A percentile compares a stretch with the other conserved stretches of the same genome.
phyloP scores from a whole-genome alignment of 2,113 vertebrate species.

The Scomber scombrus region DNA sequence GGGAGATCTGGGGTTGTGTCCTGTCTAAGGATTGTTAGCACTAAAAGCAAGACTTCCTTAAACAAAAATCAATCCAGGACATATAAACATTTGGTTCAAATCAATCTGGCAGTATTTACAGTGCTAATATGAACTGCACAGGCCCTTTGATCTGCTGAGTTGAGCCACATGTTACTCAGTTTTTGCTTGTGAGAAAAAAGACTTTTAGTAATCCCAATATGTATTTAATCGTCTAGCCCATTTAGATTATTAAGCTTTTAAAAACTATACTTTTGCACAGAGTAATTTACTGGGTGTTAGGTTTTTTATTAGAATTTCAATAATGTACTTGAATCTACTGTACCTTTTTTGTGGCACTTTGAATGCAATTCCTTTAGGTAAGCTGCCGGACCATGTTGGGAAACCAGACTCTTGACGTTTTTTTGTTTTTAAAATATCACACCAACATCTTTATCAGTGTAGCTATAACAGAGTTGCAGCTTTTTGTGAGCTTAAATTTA shows the following conservation, averaged over 20 bases:
- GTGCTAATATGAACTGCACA: constrained; percentile 13
- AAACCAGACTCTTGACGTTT: constrained; percentile 10
- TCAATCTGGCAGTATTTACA: not conserved
- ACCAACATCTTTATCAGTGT: constrained; percentile 9
- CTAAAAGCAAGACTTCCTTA: constrained; percentile 10
- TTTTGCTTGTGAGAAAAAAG: constrained; percentile 12
- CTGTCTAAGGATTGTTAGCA: constrained; percentile 14
- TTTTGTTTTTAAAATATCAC: constrained; percentile 9
- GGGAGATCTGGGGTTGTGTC: not conserved
- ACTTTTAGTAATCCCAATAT: constrained; percentile 9
- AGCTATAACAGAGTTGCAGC: constrained; percentile 12
- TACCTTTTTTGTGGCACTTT: constrained; percentile 66
- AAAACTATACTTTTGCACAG: constrained; percentile 63
- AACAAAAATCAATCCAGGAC: constrained; percentile 10
- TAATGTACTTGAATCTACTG: constrained; percentile 60
- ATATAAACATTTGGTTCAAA: constrained; percentile 12
- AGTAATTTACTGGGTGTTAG: constrained; percentile 21
- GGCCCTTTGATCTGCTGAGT: constrained; percentile 48
- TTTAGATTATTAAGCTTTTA: constrained; percentile 25
- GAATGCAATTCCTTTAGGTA: constrained; percentile 40
- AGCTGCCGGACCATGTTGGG: constrained; percentile 35
- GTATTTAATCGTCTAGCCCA: constrained; percentile 22
- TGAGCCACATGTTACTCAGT: constrained; percentile 61
- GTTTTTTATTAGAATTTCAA: constrained; percentile 21
- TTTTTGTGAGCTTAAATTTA: constrained; percentile 4